These are phyloP conservation scores for Malacoraja senta DNA, from an alignment of 2,797 vertebrate genomes.

Conservation along the genomic window DNA sequence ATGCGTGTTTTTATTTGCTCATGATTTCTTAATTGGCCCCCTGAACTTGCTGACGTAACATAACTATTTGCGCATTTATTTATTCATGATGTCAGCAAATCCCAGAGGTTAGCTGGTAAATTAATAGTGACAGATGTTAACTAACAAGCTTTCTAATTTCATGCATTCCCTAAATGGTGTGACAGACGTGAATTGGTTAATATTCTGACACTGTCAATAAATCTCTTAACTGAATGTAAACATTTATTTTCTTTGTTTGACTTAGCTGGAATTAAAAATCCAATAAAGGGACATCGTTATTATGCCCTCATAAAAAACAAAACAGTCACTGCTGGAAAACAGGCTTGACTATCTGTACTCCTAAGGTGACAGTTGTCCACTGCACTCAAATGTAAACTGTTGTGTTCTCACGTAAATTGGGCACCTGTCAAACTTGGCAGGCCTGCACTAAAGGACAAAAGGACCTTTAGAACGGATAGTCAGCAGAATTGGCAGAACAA, in stretches of 20 bases:
- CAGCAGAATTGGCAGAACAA: no score
- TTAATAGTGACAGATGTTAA: background rate
- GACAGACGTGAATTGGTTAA: background rate
- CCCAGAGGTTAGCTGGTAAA: background rate
- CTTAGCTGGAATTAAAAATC: background rate
- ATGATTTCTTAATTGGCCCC: slow-evolving; percentile 52
- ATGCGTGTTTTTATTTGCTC: slow-evolving; percentile 60
- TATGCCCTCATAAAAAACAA: background rate
- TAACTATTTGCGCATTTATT: background rate
- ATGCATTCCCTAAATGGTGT: background rate
- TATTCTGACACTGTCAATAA: background rate
- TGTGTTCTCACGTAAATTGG: no score
- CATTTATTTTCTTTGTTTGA: background rate
- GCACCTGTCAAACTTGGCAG: no score
- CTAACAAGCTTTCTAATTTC: background rate
- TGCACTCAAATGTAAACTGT: no score
- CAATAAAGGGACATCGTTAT: background rate
- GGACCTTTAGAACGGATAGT: no score
- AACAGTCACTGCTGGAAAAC: background rate
- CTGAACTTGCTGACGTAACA: background rate
- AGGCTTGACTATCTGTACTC: background rate
- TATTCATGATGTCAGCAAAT: background rate
- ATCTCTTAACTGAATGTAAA: background rate
- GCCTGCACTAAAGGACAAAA: no score
- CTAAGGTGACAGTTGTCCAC: no score